These are phyloP conservation scores for Lochmaea crataegi DNA, from an alignment of 2,888 invertebrate genomes.

Conservation along the genomic window DNA sequence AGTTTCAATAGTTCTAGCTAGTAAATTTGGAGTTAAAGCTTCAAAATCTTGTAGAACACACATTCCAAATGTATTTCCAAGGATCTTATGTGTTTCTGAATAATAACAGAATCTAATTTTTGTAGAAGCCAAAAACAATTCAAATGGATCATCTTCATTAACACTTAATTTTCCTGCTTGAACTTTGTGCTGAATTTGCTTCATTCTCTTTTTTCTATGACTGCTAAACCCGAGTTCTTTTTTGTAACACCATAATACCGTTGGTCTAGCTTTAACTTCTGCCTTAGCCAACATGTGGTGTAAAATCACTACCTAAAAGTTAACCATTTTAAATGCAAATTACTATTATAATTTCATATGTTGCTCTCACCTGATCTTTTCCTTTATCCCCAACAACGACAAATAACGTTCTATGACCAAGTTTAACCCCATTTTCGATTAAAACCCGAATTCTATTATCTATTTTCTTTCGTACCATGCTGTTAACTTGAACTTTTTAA, in stretches of 20 bases:
- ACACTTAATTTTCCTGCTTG: constrained; percentile 89
- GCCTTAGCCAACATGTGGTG: constrained; percentile 98
- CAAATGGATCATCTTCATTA: constrained; percentile 96
- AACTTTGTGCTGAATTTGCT: constrained; percentile 83
- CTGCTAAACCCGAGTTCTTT: constrained; percentile 74
- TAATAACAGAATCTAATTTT: constrained; percentile 98
- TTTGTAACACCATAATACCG: constrained; percentile 99
- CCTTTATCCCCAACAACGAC: constrained; percentile 96
- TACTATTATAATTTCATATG: background rate
- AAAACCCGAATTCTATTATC: constrained; percentile 95
- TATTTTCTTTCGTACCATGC: constrained; percentile 92
- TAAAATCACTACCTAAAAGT: constrained; percentile 86
- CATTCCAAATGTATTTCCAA: constrained; percentile 90
- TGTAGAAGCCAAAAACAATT: constrained; percentile 94
- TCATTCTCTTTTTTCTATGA: constrained; percentile 93
- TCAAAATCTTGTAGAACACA: constrained; percentile 92
- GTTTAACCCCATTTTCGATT: constrained; percentile 96
- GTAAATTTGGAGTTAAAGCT: constrained; percentile 95
- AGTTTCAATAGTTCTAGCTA: constrained; percentile 97
- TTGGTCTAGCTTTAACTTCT: constrained; percentile 90
- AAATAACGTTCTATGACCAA: constrained; percentile 93
- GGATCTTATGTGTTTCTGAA: constrained; percentile 95
- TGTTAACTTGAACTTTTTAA: constrained; percentile 6
- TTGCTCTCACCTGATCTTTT: constrained; percentile 83
- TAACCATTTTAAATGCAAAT: constrained; percentile 14